These are phyloP conservation scores for Geococcyx californianus DNA, from an alignment of 2,113 vertebrate genomes.

Conservation along the genomic window DNA sequence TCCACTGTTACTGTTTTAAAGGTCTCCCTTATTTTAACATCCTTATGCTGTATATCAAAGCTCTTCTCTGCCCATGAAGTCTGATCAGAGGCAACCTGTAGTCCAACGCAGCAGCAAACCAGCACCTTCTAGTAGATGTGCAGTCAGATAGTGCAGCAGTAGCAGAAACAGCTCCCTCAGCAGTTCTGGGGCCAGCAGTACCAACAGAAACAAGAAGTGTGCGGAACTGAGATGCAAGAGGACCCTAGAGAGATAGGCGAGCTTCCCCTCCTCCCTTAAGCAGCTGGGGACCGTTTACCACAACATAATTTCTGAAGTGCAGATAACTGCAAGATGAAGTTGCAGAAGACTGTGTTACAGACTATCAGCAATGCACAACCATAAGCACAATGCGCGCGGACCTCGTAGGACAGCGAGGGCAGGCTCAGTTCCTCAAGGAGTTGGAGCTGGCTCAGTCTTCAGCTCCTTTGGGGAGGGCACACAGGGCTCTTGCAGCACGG, in stretches of 20 bases:
- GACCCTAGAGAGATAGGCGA: neutral
- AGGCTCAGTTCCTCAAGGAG: neutral
- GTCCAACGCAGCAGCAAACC: neutral
- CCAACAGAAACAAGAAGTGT: neutral
- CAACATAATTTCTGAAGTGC: neutral
- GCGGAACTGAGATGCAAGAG: neutral
- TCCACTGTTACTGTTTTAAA: neutral
- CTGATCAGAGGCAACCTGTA: neutral
- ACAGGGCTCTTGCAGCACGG: neutral
- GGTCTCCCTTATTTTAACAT: neutral
- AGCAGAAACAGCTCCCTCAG: neutral
- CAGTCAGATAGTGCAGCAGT: neutral
- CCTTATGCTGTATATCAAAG: neutral
- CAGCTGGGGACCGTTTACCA: neutral
- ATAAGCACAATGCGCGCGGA: fast-evolving
- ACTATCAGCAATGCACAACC: neutral
- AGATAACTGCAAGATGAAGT: neutral
- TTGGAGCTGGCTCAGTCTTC: fast-evolving
- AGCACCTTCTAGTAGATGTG: neutral
- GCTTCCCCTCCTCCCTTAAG: neutral
- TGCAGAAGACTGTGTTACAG: neutral
- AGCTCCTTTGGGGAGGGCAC: neutral
- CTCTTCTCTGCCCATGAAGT: neutral
- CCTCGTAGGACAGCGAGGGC: fast-evolving
- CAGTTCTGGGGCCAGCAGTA: neutral